Evolutionary conservation across 2,113 vertebrate genomes (phyloP), one percentile per base, ranked within the genome.

Genomic region (Poeciliopsis occidentalis): DNA sequence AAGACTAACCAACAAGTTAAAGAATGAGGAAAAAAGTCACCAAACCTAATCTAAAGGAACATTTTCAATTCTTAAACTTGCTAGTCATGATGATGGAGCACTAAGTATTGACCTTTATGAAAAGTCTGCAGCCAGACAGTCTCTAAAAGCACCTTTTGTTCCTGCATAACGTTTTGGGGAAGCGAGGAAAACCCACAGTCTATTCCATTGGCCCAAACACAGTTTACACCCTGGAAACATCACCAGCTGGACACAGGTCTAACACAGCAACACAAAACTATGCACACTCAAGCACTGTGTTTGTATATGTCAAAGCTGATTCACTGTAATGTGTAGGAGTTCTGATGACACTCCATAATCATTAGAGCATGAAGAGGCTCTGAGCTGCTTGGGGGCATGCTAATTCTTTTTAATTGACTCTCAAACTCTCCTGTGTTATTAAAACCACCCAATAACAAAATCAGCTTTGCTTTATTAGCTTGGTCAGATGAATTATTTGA

Each of bases 381-480:
- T 76, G 82, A 86, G 90, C 84, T 87, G 83, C 89, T 90, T 88
- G 90, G 88, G 89, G 87, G 70, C 86, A 83, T 80, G 81, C 81
- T 91, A 92, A 93, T 91, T 89, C 89, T 84, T 87, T 86, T 88
- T 91, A 92, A 92, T 92, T 92, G 89, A 90, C 88, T 90, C 88
- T 90, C 81, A 75, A 88, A 69, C 80, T 84, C 86, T 87, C 83
- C 77, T 87, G 87, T 85, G 82, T 91, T 89, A 91, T 91, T 90
- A 89, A 90, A 89, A 76, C 80, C 79, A n/a, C 71, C 84, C 76
- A 85, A 85, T 85, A 90, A 87, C 88, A 84, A 90, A 87, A 87
- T 90, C 82, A 88, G 88, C 86, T 82, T 89, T 82, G 77, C 80
- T 83, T 86, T 89, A 88, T 88, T 88, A 81, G 80, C 72, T 15